A percentile compares a stretch with the other conserved stretches of the same genome.
Evolutionary conservation across 2,888 invertebrate genomes (phyloP).

Genomic region (Ypsolopha sequella): DNA sequence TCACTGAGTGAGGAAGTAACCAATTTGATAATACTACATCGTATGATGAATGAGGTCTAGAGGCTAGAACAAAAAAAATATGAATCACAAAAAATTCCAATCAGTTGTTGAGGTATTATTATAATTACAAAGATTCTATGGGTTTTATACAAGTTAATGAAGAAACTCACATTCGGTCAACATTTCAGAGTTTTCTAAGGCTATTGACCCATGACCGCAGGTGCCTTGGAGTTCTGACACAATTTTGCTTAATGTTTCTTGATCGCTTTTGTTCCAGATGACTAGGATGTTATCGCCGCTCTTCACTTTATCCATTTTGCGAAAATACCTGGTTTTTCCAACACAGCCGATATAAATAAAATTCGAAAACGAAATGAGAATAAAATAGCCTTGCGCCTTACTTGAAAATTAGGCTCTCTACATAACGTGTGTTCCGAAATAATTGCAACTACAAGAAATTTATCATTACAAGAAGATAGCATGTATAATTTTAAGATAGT

Average conservation of each 20-base stretch:
- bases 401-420: too few relatives aligned
- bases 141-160: not conserved
- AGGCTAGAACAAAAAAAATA: slow-evolving; percentile 43
- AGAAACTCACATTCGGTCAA: slow-evolving; percentile 69
- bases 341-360: too few relatives aligned
- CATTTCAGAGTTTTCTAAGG: slow-evolving; percentile 72
- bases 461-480: too few relatives aligned
- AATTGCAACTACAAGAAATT: too few relatives aligned
- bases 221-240: slow-evolving; percentile 59
- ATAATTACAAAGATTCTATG: not conserved
- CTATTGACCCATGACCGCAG: slow-evolving; percentile 56
- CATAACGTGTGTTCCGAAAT: too few relatives aligned
- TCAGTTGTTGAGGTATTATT: not conserved
- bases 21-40: slow-evolving; percentile 72
- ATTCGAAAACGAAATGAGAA: too few relatives aligned
- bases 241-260: slow-evolving; percentile 60
- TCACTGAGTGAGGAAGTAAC: slow-evolving; percentile 45
- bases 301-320: slow-evolving; percentile 38
- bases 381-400: too few relatives aligned
- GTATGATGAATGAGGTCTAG: slow-evolving; percentile 69
- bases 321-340: not conserved
- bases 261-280: slow-evolving; percentile 67
- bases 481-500: too few relatives aligned
- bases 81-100: not conserved
- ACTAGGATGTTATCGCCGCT: slow-evolving; percentile 61